A percentile compares a stretch with the other conserved stretches of the same genome.
These are phyloP conservation scores for Oryzias woworae DNA, from an alignment of 2,113 vertebrate species.

Conservation along the genomic window DNA sequence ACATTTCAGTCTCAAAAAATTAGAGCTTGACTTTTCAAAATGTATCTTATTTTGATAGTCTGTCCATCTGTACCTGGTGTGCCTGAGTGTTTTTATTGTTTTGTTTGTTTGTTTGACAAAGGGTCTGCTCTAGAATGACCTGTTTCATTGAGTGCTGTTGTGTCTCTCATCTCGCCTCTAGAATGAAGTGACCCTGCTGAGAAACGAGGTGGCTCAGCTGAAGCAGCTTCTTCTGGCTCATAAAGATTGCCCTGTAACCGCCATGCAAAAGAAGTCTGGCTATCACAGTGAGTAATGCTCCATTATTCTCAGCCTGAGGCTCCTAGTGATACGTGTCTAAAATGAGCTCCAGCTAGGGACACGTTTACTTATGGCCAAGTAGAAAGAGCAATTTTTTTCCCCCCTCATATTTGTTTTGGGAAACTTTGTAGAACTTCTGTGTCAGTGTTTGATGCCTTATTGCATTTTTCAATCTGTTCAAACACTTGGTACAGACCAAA, in stretches of 20 bases:
- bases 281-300: constrained; percentile 99
- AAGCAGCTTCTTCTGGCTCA: constrained; percentile 99
- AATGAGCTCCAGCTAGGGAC: constrained; percentile 74
- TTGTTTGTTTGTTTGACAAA: neutral
- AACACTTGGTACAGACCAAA: constrained; percentile 17
- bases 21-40: neutral
- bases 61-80: constrained; percentile 4
- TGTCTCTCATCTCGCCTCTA: constrained; percentile 81
- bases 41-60: neutral
- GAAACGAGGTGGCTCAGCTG: constrained; percentile 99
- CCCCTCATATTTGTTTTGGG: constrained; percentile 5
- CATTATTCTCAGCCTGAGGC: constrained; percentile 86
- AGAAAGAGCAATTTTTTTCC: constrained; percentile 30
- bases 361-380: constrained; percentile 41
- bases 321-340: constrained; percentile 78
- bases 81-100: constrained; percentile 5
- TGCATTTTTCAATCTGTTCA: constrained; percentile 32
- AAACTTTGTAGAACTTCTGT: constrained; percentile 58
- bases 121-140: constrained; percentile 11
- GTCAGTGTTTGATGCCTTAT: constrained; percentile 20
- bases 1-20: too few species aligned
- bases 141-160: constrained; percentile 45
- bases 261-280: constrained; percentile 99
- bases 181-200: constrained; percentile 99
- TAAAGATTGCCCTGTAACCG: constrained; percentile 99